These are phyloP conservation scores for Ascidia mentula DNA, from an alignment of 23 tunicate genomes.

Conservation along the genomic window DNA sequence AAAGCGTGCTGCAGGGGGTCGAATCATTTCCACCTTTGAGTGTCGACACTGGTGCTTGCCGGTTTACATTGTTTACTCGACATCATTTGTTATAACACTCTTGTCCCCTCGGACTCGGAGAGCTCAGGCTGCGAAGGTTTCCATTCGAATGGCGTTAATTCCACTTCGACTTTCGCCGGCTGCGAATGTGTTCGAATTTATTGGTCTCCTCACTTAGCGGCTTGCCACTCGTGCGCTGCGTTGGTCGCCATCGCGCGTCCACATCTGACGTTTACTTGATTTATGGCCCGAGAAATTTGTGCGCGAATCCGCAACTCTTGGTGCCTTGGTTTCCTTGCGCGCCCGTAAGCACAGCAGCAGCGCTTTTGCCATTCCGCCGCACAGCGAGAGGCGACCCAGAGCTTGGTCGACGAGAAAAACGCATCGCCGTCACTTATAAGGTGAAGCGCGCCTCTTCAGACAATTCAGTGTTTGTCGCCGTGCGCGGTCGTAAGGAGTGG, in stretches of 20 bases:
- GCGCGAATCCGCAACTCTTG: not conserved
- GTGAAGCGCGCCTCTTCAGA: not conserved
- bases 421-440: not conserved
- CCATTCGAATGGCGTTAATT: not conserved
- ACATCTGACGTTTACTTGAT: not conserved
- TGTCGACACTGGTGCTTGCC: not conserved
- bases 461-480: not conserved
- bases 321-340: slow-evolving; percentile 6
- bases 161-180: slow-evolving; percentile 5
- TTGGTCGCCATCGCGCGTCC: not conserved
- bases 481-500: not conserved
- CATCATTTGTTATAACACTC: not conserved
- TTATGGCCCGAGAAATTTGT: slow-evolving; percentile 10
- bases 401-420: not conserved
- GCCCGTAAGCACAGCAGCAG: slow-evolving; percentile 5
- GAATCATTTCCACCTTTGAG: not conserved
- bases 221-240: not conserved
- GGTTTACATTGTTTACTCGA: not conserved
- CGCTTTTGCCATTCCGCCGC: not conserved
- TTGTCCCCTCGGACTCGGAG: too few species aligned
- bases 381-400: too few species aligned
- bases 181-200: not conserved
- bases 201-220: not conserved
- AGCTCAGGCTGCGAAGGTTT: not conserved
- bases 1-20: not conserved